These are phyloP conservation scores for Climacteris rufus DNA, from an alignment of 2,113 vertebrate genomes.

Conservation along the genomic window DNA sequence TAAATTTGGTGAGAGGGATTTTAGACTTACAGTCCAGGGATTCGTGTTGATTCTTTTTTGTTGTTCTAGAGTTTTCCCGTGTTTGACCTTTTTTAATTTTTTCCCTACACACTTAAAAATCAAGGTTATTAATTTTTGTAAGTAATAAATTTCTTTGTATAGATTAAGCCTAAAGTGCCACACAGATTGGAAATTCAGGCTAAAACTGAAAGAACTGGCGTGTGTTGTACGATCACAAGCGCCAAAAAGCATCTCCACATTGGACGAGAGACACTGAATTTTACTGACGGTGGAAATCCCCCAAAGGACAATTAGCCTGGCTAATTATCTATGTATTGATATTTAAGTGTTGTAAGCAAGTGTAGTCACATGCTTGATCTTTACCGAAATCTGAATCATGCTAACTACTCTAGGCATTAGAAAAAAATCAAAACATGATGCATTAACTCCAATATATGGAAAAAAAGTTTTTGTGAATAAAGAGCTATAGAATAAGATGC, in stretches of 20 bases:
- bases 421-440: not conserved
- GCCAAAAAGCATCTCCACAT: accelerated
- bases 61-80: not conserved
- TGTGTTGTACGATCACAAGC: not conserved
- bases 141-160: not conserved
- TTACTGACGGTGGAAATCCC: not conserved
- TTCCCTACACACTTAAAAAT: not conserved
- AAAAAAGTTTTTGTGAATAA: not conserved
- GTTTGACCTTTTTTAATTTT: not conserved
- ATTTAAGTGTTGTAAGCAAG: not conserved
- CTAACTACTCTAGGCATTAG: not conserved
- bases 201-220: not conserved
- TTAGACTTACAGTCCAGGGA: not conserved
- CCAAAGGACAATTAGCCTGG: not conserved
- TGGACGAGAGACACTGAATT: not conserved
- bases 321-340: conserved; percentile 1
- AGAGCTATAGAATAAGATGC: not conserved
- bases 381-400: not conserved
- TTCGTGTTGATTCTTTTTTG: not conserved
- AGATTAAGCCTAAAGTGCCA: not conserved
- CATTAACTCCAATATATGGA: not conserved
- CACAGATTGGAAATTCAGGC: not conserved
- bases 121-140: not conserved
- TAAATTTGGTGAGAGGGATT: not conserved
- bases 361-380: not conserved